Evolutionary conservation across 2,113 vertebrate species (phyloP).

Genomic region (Triplophysa dalaica): DNA sequence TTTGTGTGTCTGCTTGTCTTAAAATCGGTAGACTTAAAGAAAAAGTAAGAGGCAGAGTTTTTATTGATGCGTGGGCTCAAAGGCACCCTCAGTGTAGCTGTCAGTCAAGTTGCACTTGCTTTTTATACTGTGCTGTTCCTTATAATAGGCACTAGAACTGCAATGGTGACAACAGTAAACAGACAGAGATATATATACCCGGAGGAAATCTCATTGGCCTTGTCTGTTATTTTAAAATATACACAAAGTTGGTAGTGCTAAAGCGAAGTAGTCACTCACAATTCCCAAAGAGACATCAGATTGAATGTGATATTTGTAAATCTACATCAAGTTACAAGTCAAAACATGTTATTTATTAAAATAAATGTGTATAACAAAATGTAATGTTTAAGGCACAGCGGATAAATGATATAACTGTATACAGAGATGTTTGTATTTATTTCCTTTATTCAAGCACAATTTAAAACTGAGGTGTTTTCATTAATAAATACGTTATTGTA

Average conservation of each 20-base stretch:
- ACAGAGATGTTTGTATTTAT: not conserved
- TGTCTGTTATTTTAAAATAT: slow-evolving; percentile 18
- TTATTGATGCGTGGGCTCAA: slow-evolving; percentile 61
- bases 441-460: not conserved
- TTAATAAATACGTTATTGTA: slow-evolving; percentile 63
- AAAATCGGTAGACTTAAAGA: slow-evolving; percentile 44
- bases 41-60: slow-evolving; percentile 48
- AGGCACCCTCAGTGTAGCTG: slow-evolving; percentile 49
- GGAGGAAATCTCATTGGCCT: slow-evolving; percentile 39
- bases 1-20: slow-evolving; percentile 30
- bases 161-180: slow-evolving; percentile 49
- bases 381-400: not conserved
- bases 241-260: slow-evolving; percentile 19
- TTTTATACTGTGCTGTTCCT: slow-evolving; percentile 52
- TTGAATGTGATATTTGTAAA: slow-evolving; percentile 15
- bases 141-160: slow-evolving; percentile 51
- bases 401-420: not conserved
- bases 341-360: not conserved
- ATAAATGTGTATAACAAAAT: slow-evolving; percentile 6
- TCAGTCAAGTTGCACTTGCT: slow-evolving; percentile 40
- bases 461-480: slow-evolving; percentile 43
- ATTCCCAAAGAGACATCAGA: not conserved
- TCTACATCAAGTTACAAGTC: not conserved
- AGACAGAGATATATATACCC: slow-evolving; percentile 41
- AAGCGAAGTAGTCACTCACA: slow-evolving; percentile 10